Percentiles rank a stretch among this genome's conserved stretches.
These are phyloP conservation scores for Gambusia holbrooki DNA, from an alignment of 2,113 vertebrate genomes.

Conservation along the genomic window DNA sequence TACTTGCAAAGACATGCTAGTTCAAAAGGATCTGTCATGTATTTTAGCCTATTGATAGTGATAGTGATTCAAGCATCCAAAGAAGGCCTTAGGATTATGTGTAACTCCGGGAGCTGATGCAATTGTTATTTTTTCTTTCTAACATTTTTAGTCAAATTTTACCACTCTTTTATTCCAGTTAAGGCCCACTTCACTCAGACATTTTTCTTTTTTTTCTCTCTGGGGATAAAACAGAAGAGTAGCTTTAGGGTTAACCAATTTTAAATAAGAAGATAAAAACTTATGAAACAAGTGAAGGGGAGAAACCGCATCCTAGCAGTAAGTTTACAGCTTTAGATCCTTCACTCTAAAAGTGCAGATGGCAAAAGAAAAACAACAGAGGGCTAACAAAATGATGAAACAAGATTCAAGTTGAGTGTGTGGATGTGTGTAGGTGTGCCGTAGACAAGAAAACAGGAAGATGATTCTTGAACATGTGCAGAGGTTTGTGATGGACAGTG, in stretches of 20 bases:
- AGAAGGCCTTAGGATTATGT: not conserved
- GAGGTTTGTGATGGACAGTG: slow-evolving; percentile 44
- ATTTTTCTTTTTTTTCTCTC: slow-evolving; percentile 8
- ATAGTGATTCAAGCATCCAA: not conserved
- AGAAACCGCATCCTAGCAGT: slow-evolving; percentile 26
- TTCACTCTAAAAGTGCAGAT: slow-evolving; percentile 25
- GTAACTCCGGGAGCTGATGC: not conserved
- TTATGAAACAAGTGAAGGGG: slow-evolving; percentile 45
- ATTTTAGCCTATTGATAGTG: not conserved
- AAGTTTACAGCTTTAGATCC: slow-evolving; percentile 28
- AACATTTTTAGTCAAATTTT: slow-evolving; percentile 14
- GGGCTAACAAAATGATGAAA: slow-evolving; percentile 39
- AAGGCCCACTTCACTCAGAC: slow-evolving; percentile 26
- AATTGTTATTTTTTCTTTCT: slow-evolving; percentile 11
- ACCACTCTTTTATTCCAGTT: slow-evolving; percentile 22
- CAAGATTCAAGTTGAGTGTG: slow-evolving; percentile 23
- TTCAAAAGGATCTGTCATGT: not conserved
- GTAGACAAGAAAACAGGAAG: slow-evolving; percentile 12
- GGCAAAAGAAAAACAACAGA: slow-evolving; percentile 22
- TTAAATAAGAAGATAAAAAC: slow-evolving; percentile 56
- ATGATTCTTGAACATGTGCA: slow-evolving; percentile 50
- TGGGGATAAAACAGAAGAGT: slow-evolving; percentile 33
- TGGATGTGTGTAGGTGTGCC: slow-evolving; percentile 12
- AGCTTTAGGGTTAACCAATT: slow-evolving; percentile 37
- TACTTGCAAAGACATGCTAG: not conserved